Base-by-base conservation (phyloP, 53 echinoderm and acorn worm genomes). In the Arbacia lixula region DNA sequence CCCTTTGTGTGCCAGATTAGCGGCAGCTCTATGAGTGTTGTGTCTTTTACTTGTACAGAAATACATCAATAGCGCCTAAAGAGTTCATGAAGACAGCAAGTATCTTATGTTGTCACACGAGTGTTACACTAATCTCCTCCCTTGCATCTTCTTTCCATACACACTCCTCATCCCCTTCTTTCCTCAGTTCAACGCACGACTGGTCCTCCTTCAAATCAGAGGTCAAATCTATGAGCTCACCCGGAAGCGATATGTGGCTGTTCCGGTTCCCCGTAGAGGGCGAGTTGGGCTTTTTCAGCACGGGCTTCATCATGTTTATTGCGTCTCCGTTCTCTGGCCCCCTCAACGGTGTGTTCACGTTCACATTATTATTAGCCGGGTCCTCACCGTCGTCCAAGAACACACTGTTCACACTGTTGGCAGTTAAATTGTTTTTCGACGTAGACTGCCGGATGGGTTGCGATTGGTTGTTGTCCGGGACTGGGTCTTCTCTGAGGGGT, bases 371-470 rank as follows among this genome's bases (percentile, higher is more conserved):
- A 20, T 74, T 53, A 1, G 62, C 64, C 30, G 77, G 57, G 21
- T 58, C 68, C 43, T 85, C 85, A 20, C 21, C 31, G 22, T 81
- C 82, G 35, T 88, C 88, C 36, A 88, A 39, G 20, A 49, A 49
- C n/a, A 88, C 88, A 53, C 88, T 88, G 39, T 88, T 88, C 21
- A 88, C 88, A 36, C 88, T 88, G 53, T 88, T 88, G 32, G 88
- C 88, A 4, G 83, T 88, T 36, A 88, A 66, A 63, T 63, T 81
- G 64, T 61, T 81, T 81, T 81, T 63, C 11, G 35, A 35, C 10
- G 60, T 26, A 29, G 76, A 61, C 34, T 77, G 87, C 3, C 78
- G 49, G 12, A 63, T 43, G 2, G 25, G 28, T 33, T 27, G 74
- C 26, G 29, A 30, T 34, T 53, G 74, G 30, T 27, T 30, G 20